A percentile compares a stretch with the other conserved stretches of the same genome.
These are phyloP conservation scores for Echiichthys vipera DNA, from an alignment of 2,797 vertebrate genomes.

Conservation along the genomic window DNA sequence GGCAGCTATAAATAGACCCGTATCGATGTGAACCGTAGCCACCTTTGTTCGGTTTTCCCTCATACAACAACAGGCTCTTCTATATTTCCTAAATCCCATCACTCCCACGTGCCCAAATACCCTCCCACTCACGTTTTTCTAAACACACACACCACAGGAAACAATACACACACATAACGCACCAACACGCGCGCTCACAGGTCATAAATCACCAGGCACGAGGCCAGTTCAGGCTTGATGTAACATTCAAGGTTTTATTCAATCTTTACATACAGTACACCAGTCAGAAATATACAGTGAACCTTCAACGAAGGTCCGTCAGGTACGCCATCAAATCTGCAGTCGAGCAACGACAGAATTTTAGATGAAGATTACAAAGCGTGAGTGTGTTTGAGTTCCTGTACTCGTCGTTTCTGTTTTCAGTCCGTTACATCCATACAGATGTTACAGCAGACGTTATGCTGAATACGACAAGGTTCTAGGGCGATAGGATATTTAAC, in stretches of 20 bases:
- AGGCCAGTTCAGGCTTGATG: constrained; percentile 62
- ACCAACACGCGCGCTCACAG: not conserved
- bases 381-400: constrained; percentile 41
- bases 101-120: constrained; percentile 31
- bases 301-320: constrained; percentile 78
- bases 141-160: constrained; percentile 13
- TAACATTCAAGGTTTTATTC: constrained; percentile 89
- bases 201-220: constrained; percentile 62
- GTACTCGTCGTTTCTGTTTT: constrained; percentile 51
- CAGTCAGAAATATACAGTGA: constrained; percentile 85
- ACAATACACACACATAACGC: not conserved
- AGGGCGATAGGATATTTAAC: constrained; percentile 22
- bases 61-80: constrained; percentile 15
- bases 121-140: constrained; percentile 46
- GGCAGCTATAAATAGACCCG: constrained; percentile 48
- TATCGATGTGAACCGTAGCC: constrained; percentile 31
- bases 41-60: constrained; percentile 36
- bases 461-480: constrained; percentile 41
- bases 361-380: constrained; percentile 66
- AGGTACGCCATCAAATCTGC: constrained; percentile 79
- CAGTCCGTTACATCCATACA: constrained; percentile 60
- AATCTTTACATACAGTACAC: constrained; percentile 87
- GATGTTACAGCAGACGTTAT: constrained; percentile 64
- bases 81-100: constrained; percentile 30
- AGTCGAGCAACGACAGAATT: constrained; percentile 68